Evolutionary conservation across 2,797 vertebrate species (phyloP).

Genomic region (Yasuhikotakia modesta): DNA sequence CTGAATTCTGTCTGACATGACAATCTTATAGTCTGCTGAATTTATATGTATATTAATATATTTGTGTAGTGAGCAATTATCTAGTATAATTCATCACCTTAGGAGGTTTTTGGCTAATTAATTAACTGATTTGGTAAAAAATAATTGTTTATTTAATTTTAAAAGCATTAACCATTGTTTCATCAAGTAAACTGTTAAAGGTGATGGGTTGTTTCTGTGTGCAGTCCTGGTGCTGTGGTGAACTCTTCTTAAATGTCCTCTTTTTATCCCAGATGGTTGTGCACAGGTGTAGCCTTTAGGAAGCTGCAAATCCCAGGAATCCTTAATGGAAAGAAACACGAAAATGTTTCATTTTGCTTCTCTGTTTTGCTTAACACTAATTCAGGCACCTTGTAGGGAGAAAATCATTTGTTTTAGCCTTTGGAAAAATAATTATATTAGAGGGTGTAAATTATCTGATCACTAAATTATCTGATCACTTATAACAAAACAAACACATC

Average conservation of each 20-base stretch:
- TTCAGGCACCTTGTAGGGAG: neutral
- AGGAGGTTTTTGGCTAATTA: neutral
- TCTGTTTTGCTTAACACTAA: neutral
- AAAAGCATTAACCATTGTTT: neutral
- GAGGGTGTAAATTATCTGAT: neutral
- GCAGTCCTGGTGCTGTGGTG: neutral
- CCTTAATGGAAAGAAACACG: conserved; percentile 6
- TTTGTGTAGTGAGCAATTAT: neutral
- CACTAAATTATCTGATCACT: neutral
- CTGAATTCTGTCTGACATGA: neutral
- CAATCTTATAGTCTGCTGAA: neutral
- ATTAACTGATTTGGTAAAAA: neutral
- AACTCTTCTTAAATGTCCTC: conserved; percentile 5
- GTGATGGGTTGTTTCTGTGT: neutral
- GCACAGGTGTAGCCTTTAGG: conserved; percentile 9
- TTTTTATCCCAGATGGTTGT: conserved; percentile 34
- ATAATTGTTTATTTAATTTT: neutral
- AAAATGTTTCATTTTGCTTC: conserved; percentile 31
- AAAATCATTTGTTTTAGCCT: neutral
- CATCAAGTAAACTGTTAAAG: neutral
- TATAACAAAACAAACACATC: neutral
- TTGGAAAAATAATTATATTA: neutral
- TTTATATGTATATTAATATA: neutral
- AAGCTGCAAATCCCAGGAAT: conserved; percentile 14
- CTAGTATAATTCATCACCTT: neutral